Conservation (phyloP, 2,113 vertebrate genomes). For the Bostrychus sinensis region DNA sequence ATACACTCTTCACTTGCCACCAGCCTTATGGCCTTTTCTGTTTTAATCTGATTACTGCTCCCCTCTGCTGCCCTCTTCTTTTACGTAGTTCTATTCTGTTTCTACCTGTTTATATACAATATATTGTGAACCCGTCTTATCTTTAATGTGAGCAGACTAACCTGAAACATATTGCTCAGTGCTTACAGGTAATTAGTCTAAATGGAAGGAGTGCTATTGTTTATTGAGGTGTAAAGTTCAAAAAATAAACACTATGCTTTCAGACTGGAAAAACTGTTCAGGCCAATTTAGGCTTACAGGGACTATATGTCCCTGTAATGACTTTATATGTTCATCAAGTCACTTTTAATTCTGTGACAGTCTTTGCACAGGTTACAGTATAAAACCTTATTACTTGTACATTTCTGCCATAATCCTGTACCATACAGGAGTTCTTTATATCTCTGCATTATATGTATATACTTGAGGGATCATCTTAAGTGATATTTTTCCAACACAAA, state of each 20-base stretch:
- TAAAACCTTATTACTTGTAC: too few species aligned
- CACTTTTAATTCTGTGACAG: too few species aligned
- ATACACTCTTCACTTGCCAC: constrained; percentile 39
- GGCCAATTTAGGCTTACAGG: neutral
- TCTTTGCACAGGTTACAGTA: too few species aligned
- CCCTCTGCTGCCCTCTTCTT: constrained; percentile 16
- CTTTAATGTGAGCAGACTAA: too few species aligned
- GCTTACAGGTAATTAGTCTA: constrained; percentile 9
- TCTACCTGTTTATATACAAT: constrained; percentile 15
- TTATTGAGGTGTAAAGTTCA: neutral
- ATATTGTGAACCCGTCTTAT: constrained; percentile 35
- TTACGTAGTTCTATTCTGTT: constrained; percentile 24
- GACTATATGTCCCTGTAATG: neutral
- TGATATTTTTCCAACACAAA: too few species aligned
- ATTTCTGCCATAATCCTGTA: too few species aligned
- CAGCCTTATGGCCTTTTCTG: constrained; percentile 29
- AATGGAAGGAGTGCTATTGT: constrained; percentile 5
- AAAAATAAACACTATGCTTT: constrained; percentile 3
- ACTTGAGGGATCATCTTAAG: too few species aligned
- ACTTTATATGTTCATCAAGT: neutral
- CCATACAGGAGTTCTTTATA: too few species aligned
- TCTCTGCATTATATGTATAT: too few species aligned
- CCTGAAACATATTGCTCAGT: neutral
- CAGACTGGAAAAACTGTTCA: neutral
- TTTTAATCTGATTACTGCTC: constrained; percentile 63